phyloP scores from a whole-genome alignment of 1,140 invertebrate species.

The Trypoxylus dichotomus region DNA sequence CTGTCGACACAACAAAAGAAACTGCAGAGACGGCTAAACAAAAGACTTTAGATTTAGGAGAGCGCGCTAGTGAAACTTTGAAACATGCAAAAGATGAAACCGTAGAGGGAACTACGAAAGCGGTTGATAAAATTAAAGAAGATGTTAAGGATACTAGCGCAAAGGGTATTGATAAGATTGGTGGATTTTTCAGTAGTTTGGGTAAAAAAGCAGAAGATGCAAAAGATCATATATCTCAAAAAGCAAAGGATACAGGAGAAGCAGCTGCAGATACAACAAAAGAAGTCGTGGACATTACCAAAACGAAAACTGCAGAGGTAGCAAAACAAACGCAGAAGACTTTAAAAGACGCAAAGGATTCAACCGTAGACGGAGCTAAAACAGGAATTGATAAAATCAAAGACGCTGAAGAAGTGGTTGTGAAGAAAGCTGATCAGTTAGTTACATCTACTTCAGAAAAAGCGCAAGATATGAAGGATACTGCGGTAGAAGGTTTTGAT shows the following conservation, averaged over 20 bases:
- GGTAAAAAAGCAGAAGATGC: neutral
- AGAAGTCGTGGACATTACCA: too few relatives aligned
- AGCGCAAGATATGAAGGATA: neutral
- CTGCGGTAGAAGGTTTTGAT: neutral
- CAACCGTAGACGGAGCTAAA: too few relatives aligned
- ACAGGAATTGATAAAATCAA: too few relatives aligned
- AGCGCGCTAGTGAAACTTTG: neutral
- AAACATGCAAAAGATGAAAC: neutral
- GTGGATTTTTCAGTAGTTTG: neutral
- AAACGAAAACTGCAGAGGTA: too few relatives aligned
- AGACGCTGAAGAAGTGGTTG: too few relatives aligned
- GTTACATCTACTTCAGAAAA: neutral
- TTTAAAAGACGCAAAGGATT: too few relatives aligned
- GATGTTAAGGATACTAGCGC: neutral
- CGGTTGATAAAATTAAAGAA: neutral
- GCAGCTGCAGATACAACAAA: neutral
- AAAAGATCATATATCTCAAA: too few relatives aligned
- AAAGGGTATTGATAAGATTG: neutral
- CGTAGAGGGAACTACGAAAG: neutral
- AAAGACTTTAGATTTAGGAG: too few relatives aligned
- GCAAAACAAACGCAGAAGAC: too few relatives aligned
- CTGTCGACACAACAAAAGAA: neutral
- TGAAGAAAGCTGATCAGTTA: too few relatives aligned
- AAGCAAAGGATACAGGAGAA: neutral
- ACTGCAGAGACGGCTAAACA: neutral